Base-by-base conservation (phyloP, 2,797 vertebrate species). In the Chloroceryle inda region DNA sequence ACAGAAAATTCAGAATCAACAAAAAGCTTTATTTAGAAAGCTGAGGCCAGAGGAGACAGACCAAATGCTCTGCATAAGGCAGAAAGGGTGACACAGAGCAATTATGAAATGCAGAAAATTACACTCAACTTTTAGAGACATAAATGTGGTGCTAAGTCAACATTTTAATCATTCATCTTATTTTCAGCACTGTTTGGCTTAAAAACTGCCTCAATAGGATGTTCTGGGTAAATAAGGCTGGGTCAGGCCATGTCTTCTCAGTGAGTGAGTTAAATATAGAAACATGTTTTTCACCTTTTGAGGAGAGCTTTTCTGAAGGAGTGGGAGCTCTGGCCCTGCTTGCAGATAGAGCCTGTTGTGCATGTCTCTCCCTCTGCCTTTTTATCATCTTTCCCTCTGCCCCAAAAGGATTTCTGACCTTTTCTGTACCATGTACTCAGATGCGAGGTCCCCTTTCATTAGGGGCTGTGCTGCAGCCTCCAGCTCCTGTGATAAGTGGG, bases 21-120 rank as follows among this genome's bases (percentile, higher is more conserved):
- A 87, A 68, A 81, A 87, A 71, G 37, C 78, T 84, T 93, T 64
- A 67, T 89, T 92, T 93, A 89, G 91, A 87, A 95, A 94, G 61
- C 72, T 38, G 68, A 87, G 35, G 71, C 37, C 31, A 61, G 64
- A 74, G 66, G 37, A 87, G 64, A 80, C 84, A 38, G 61, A 85
- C 29, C 63, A 94, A 92, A 52, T 64, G 63, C 67, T 89, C 68
- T 82, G 67, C 16, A 53, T 73, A 81, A 94, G 71, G 44, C 59
- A 91, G 74, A 71, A 94, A 85, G 64, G 59, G 45, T 68, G 52
- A 84, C 44, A 66, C 8, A 64, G 85, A 78, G 47, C 37, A 49
- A 73, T 85, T 86, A 45, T 11, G 26, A 79, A 88, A 89, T 40
- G 50, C 37, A 74, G 78, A 85, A 94, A 82, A 95, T 83, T 64